Conservation (phyloP, 2,888 invertebrate genomes). For the Athalia circularis region DNA sequence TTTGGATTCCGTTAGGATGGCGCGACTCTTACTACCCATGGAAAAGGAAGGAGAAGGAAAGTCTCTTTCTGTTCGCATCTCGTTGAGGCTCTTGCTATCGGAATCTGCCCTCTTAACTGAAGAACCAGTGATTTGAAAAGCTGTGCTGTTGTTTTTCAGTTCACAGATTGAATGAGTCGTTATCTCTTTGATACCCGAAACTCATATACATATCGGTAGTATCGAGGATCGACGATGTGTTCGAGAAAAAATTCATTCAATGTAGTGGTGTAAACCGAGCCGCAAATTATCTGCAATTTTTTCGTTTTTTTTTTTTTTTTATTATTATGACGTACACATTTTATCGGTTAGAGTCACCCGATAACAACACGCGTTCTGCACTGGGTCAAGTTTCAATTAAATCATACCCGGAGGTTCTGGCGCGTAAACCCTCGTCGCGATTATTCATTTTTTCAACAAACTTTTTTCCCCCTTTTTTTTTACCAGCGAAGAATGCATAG, state of each 20-base stretch:
- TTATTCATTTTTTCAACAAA: background rate
- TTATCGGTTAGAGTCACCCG: background rate
- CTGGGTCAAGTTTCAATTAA: slow-evolving; percentile 34
- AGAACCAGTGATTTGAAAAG: slow-evolving; percentile 30
- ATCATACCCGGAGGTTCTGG: slow-evolving; percentile 13
- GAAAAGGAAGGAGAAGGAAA: background rate
- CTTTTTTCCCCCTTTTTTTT: no score
- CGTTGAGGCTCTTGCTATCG: no score
- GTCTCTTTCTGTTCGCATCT: background rate
- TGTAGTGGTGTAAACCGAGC: no score
- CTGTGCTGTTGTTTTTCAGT: slow-evolving; percentile 23
- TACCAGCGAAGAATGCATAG: no score
- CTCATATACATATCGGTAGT: slow-evolving; percentile 7
- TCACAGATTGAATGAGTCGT: slow-evolving; percentile 35
- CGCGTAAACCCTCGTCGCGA: background rate
- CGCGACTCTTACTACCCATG: background rate
- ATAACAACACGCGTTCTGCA: slow-evolving; percentile 16
- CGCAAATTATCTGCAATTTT: background rate
- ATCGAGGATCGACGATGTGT: background rate
- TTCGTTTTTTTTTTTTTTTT: background rate
- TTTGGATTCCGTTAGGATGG: background rate
- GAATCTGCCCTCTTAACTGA: slow-evolving; percentile 17
- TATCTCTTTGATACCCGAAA: slow-evolving; percentile 33
- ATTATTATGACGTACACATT: background rate
- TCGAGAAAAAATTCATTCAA: background rate